Evolutionary conservation across 1,140 invertebrate species (phyloP), one percentile per base, ranked within the genome.

Genomic region (Samia ricini): DNA sequence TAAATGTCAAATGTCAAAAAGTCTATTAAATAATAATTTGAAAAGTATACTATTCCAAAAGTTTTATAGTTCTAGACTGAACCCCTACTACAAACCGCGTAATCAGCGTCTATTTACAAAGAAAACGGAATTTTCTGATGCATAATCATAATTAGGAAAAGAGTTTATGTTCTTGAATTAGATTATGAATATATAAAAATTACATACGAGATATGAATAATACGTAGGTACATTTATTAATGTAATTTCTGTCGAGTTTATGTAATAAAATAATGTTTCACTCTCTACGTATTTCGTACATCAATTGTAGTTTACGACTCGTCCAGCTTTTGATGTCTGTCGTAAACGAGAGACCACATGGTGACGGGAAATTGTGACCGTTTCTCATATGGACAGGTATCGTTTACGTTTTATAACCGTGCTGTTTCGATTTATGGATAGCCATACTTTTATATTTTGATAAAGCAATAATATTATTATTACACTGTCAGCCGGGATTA

Each of bases 341-440:
- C 52, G 52, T 55, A 55, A 55, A 55, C 33, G 33, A 12, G 52
- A 15, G 52, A 24, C 24, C 52, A 55, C 52, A 23, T 24, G 20
- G 52, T 42, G 33, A 42, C 21, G 20, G 21, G 52, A 55, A 55
- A 55, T 55, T 24, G 52, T 24, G 21, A 6, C 52, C 21, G 24
- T 55, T 55, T 55, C 52, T 55, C 52, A 55, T 10, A n/a, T 19
- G 52, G 52, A 55, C 52, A 55, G 52, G 21, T 55, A 24, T 12
- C 15, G 33, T 12, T 55, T 55, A 55, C 24, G 19, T 55, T 21
- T 23, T 55, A 51, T 51, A 55, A 23, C 52, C 21, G 22, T 23
- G 52, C 21, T 23, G 12, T 23, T 55, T 5, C 52, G 52, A 24
- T 55, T 51, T 51, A 51, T 51, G 8, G 50, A 55, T 18, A 49